Evolutionary conservation across 2,888 invertebrate species (phyloP), one percentile per base, ranked within the genome.

Genomic region (Branchipolynoe longqiensis): DNA sequence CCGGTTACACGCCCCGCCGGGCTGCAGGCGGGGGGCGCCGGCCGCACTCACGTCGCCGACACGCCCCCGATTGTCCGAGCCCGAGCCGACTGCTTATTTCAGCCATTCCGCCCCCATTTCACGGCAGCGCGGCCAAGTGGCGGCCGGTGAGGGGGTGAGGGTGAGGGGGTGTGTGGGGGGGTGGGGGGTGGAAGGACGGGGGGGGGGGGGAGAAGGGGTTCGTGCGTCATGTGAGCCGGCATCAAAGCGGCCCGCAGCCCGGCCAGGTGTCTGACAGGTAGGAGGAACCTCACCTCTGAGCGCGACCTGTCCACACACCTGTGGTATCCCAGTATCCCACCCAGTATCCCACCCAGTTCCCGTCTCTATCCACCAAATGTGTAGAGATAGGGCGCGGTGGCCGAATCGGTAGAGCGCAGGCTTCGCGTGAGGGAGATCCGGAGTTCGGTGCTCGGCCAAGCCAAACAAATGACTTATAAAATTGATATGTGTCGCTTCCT

Each of bases 1-100:
- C 62, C 12, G 62, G 62, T 62, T 62, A 62, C 62, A n/a, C n/a
- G n/a, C n/a, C n/a, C n/a, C n/a, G 48, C 48, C 48, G 48, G 8
- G 8, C 48, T 22, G 62, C 14, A n/a, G 28, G 8, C 14, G 62
- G 62, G 28, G 8, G 8, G 25, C 62, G 28, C 31, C 62, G n/a
- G 25, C 25, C n/a, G n/a, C n/a, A n/a, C n/a, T n/a, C n/a, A n/a
- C n/a, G n/a, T n/a, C n/a, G n/a, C n/a, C 62, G 8, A 22, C 62
- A 22, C 62, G 62, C 62, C 62, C 31, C 31, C 62, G 25, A 62
- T 25, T 62, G n/a, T 22, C 31, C n/a, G 8, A 6, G 6, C 12
- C 62, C 25, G 8, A 8, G 8, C 62, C 62, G 14, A 62, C 6
- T n/a, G 62, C 14, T 62, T 14, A 62, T 62, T 62, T 28, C n/a